Percentiles rank a stretch among this genome's conserved stretches.
Conservation (phyloP, 1,140 invertebrate species). For the Chironomus striatipennis region DNA sequence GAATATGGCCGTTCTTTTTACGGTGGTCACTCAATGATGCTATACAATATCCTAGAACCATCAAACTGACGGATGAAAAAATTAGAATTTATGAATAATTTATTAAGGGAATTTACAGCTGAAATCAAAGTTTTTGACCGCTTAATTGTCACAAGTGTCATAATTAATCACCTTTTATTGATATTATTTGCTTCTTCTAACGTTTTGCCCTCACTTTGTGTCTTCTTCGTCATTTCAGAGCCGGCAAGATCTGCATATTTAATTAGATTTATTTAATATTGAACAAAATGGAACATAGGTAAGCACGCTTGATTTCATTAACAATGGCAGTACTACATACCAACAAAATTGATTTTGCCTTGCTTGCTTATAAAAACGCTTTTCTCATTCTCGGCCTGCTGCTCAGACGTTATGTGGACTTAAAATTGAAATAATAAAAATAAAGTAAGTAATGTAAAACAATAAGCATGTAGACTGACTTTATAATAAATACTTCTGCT, state of each 20-base stretch:
- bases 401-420: slow-evolving; percentile 72
- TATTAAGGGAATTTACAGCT: too few species aligned
- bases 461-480: neutral
- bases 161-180: slow-evolving; percentile 91
- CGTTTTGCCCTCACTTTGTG: slow-evolving; percentile 82
- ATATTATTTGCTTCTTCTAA: slow-evolving; percentile 92
- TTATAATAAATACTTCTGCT: slow-evolving; percentile 2
- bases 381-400: slow-evolving; percentile 58
- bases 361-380: slow-evolving; percentile 76
- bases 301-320: neutral
- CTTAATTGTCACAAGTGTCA: slow-evolving; percentile 53
- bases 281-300: neutral
- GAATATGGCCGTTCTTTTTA: slow-evolving; percentile 75
- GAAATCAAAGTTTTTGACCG: slow-evolving; percentile 18
- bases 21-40: slow-evolving; percentile 78
- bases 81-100: too few species aligned
- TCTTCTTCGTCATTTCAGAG: slow-evolving; percentile 90
- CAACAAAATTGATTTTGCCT: slow-evolving; percentile 92
- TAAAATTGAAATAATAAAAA: neutral
- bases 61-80: slow-evolving; percentile 24
- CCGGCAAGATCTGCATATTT: slow-evolving; percentile 61
- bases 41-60: slow-evolving; percentile 78
- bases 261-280: neutral
- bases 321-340: neutral
- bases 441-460: neutral